These are phyloP conservation scores for Sesia bembeciformis DNA, from an alignment of 2,888 invertebrate genomes.

Conservation along the genomic window DNA sequence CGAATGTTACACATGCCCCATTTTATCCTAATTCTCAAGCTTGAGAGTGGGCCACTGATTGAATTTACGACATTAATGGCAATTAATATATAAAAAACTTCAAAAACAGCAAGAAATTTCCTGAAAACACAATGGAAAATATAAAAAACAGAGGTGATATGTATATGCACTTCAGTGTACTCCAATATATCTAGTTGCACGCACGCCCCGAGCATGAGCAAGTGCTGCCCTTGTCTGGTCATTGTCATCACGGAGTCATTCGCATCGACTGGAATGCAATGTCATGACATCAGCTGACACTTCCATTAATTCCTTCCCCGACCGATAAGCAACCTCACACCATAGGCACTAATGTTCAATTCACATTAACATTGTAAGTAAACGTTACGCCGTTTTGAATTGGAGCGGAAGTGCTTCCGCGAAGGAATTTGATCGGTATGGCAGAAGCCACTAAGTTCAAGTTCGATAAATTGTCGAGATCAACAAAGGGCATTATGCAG, in stretches of 20 bases:
- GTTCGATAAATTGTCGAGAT: conserved; percentile 30
- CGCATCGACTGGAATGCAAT: conserved; percentile 67
- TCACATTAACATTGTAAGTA: neutral
- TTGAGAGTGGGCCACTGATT: too few species aligned
- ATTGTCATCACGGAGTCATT: conserved; percentile 66
- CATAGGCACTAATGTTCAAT: conserved; percentile 7
- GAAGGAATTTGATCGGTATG: conserved; percentile 41
- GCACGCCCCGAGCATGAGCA: conserved; percentile 38
- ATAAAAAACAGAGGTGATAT: too few species aligned
- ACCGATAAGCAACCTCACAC: conserved; percentile 14
- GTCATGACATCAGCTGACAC: conserved; percentile 49
- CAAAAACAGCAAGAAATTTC: too few species aligned
- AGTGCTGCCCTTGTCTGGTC: conserved; percentile 68
- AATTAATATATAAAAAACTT: too few species aligned
- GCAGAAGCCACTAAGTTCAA: conserved; percentile 33
- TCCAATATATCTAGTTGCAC: conserved; percentile 8
- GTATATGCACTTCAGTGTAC: too few species aligned
- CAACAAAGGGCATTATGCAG: conserved; percentile 53
- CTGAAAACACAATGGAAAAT: too few species aligned
- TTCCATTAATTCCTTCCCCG: conserved; percentile 14
- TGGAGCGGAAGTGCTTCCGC: neutral
- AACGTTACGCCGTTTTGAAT: conserved; percentile 15
- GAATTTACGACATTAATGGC: too few species aligned
- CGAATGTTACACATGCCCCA: too few species aligned
- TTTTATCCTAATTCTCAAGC: too few species aligned